Base-by-base conservation (phyloP, 2,113 vertebrate genomes). In the Romanogobio albipinnatus region DNA sequence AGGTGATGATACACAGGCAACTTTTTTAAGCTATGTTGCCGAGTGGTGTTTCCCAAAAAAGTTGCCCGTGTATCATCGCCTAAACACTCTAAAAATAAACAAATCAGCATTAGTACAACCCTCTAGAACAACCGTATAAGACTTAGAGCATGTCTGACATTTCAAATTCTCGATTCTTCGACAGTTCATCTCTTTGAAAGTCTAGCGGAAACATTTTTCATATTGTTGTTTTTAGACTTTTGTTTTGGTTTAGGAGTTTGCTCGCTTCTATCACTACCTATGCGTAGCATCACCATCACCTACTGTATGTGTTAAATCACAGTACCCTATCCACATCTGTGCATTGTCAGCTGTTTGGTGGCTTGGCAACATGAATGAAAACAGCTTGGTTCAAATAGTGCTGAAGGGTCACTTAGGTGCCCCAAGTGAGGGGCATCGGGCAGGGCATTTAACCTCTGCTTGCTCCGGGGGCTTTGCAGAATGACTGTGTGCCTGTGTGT, bases 1-100 rank as follows among this genome's bases (percentile, higher is more conserved):
- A 39, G 36, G 36, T 39, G 36, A 39, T 39, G 36, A 6, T 5
- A 39, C 36, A 5, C 4, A 39, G 36, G 36, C 36, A 39, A 39
- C 36, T 39, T 39, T 39, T 39, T 39, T 5, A 39, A 39, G 36
- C 36, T 1, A 29, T 29, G 29, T 29, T 29, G 29, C 29, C 29
- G 36, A 39, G 36, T 5, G 4, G 0, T 39, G 36, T 39, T 39
- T 39, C 36, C 5, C 36, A 39, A 5, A 39, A 4, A 39, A 39
- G 36, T 39, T 39, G 36, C 5, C 29, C 29, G 29, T 29, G 29
- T 29, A 29, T 29, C 29, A 29, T 29, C 29, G 2, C 29, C 29
- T 29, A 29, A 29, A 29, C 85, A 75, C 29, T 53, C 17, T 39
- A 45, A n/a, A 76, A 29, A 73, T 82, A 76, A 89, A 73, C 81